Percentiles rank a stretch among this genome's conserved stretches.
These are phyloP conservation scores for Pomacea maculata DNA, from an alignment of 1,140 invertebrate species.

Conservation along the genomic window DNA sequence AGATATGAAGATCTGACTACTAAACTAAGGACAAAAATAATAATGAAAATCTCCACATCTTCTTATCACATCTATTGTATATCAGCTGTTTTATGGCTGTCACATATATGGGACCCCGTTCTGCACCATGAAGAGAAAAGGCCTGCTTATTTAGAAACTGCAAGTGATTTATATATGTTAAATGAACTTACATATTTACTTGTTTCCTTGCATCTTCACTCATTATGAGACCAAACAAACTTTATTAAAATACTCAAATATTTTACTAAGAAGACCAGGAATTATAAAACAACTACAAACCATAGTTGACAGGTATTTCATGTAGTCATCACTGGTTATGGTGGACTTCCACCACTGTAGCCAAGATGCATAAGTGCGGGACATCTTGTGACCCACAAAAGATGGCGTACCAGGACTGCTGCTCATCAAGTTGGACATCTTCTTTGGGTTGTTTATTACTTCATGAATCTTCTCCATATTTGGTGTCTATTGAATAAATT, in stretches of 20 bases:
- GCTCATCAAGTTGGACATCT: conserved; percentile 44
- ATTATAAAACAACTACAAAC: conserved; percentile 34
- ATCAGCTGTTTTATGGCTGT: too few relatives aligned
- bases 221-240: neutral
- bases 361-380: conserved; percentile 60
- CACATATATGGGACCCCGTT: too few relatives aligned
- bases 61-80: too few relatives aligned
- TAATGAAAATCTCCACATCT: too few relatives aligned
- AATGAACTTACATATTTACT: too few relatives aligned
- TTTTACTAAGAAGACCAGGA: neutral
- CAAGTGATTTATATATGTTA: too few relatives aligned
- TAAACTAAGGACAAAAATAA: too few relatives aligned
- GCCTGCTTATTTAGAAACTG: too few relatives aligned
- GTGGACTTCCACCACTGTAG: conserved; percentile 64
- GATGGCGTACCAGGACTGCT: conserved; percentile 45
- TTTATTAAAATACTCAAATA: neutral
- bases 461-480: conserved; percentile 52
- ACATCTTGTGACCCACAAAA: conserved; percentile 58
- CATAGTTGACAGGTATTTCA: conserved; percentile 64
- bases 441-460: conserved; percentile 45
- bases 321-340: conserved; percentile 63
- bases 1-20: too few relatives aligned
- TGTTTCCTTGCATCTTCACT: too few relatives aligned
- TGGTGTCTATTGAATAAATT: conserved; percentile 41
- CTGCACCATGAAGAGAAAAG: too few relatives aligned